Evolutionary conservation across 1,140 invertebrate species (phyloP), one percentile per base, ranked within the genome.

Genomic region (Aphelenchoides besseyi): DNA sequence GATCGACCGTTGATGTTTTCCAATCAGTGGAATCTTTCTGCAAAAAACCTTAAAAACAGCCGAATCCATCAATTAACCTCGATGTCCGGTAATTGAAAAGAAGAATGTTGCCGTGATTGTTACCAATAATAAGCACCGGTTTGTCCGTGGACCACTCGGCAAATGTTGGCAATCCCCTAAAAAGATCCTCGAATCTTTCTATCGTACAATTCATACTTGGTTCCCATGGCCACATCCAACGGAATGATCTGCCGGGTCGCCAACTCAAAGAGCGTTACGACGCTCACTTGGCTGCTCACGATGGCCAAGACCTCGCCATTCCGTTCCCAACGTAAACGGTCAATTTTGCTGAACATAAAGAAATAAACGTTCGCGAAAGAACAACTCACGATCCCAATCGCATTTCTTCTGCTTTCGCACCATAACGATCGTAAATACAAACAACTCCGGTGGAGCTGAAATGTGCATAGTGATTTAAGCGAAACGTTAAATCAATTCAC

Each of bases 1-100:
- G 37, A 99, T 96, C 69, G 90, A 90, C 85, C 93, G 94, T 62
- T 90, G 91, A 83, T 98, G 96, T 86, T 98, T 98, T 0, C 96
- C 96, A 77, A 98, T 88, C 48, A 98, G 90, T 54, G 96, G 94
- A 69, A 94, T 91, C 81, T 96, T 90, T 66, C 77, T 77, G 66
- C 41, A 2, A 36, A 30, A 2, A 61, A 1, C 28, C 28, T 64
- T 8, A 64, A 5, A 8, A n/a, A n/a, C n/a, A n/a, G 8, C 36
- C 1, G 36, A 18, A 3, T 67, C 5, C 18, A 16, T 9, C 8
- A 52, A 67, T 26, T 2, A 37, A 76, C 76, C 77, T 74, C 8
- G 78, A 75, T 28, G 77, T 68, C 1, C 72, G 30, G 53, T 81
- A 52, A 59, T 78, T 81, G 12, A 76, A 74, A 12, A 78, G 48